Evolutionary conservation across 2,113 vertebrate species (phyloP), one percentile per base, ranked within the genome.

Genomic region (Orthonyx spaldingii): DNA sequence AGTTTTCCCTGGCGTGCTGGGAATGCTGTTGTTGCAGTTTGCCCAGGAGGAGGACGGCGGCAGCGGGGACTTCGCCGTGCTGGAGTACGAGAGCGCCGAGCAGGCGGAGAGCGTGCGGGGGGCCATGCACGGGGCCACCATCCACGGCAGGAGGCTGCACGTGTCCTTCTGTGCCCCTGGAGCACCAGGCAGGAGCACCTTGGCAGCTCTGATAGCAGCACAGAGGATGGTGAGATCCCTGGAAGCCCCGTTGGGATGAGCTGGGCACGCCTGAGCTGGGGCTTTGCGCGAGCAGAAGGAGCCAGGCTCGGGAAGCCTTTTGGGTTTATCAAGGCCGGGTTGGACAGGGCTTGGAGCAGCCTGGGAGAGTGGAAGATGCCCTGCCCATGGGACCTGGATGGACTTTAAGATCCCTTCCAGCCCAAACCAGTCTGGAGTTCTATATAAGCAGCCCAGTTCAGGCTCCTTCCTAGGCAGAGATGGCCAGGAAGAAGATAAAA

Each of bases 141-240:
- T 99, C 95, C 94, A 97, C 53, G 99, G 98, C 20, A 98, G 96
- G 97, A 98, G 98, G 94, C 90, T 99, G 21, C 99, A 98, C 9
- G 98, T 99, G 66, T 99, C 99, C 4, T 99, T 98, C 97, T 99
- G 99, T 63, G 98, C 98, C 77, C 99, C 99, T 0, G 99, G 99
- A 69, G 98, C 99, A 0, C 98, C 99, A 2, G 99, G 99, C n/a
- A 98, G 99, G 88, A 99, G 99, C 96, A 99, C 99, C 0, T 94
- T 99, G 84, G 99, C 99, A 26, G 99, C 99, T 2, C 97, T 99
- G 49, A 99, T 99, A 70, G 99, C 99, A 7, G 99, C 99, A 4
- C 99, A 99, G 47, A 98, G 98, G 37, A 98, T 99, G 99, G 99
- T 99, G 97, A 99, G 99, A 52, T 3, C 9, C 13, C 53, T 27